These are phyloP conservation scores for Dipodomys stephensi DNA, from an alignment of 2,113 vertebrate genomes.

Conservation along the genomic window DNA sequence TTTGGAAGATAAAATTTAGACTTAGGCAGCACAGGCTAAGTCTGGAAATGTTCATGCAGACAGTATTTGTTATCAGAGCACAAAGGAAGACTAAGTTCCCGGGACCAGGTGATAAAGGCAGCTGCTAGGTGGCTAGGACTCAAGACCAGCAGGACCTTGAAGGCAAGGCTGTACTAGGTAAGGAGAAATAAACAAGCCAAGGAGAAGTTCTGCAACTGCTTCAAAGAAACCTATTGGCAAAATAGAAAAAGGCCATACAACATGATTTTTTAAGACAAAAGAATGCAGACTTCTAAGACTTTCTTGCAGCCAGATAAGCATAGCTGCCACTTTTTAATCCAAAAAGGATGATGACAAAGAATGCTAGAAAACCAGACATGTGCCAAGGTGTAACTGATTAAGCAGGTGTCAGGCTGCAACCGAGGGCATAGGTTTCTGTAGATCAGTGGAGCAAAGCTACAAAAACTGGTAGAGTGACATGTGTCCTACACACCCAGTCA, in stretches of 20 bases:
- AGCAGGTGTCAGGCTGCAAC: neutral
- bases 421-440: neutral
- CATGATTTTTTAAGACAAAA: neutral
- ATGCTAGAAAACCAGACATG: neutral
- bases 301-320: constrained; percentile 23
- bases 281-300: neutral
- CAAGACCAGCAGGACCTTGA: neutral
- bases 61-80: neutral
- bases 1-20: constrained; percentile 22
- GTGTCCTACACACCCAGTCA: neutral
- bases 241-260: neutral
- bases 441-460: neutral
- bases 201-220: neutral
- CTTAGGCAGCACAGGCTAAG: neutral
- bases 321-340: constrained; percentile 5
- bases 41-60: neutral
- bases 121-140: neutral
- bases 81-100: neutral
- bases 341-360: neutral
- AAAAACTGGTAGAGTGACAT: neutral
- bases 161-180: neutral
- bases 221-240: neutral
- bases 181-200: neutral
- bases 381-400: neutral
- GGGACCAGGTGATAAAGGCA: neutral